Evolutionary conservation across 2,888 invertebrate genomes (phyloP).

Genomic region (Ennomos quercinarius): DNA sequence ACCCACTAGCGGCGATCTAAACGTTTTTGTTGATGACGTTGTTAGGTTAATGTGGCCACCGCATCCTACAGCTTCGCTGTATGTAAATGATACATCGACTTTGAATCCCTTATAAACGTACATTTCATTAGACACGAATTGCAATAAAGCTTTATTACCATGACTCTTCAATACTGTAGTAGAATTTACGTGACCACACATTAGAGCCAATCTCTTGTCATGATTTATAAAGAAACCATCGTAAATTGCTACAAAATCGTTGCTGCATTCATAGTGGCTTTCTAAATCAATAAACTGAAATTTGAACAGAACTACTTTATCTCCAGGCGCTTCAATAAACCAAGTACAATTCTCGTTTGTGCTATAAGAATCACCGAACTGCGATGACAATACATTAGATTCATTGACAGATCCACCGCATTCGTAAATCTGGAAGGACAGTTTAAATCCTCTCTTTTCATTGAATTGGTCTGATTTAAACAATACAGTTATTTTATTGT

Average conservation of each 20-base stretch:
- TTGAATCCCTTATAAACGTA: constrained; percentile 82
- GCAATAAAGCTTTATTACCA: constrained; percentile 85
- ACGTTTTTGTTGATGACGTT: constrained; percentile 56
- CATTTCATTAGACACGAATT: constrained; percentile 73
- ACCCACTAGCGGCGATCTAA: constrained; percentile 70
- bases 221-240: constrained; percentile 61
- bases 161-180: constrained; percentile 85
- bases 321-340: constrained; percentile 89
- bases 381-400: constrained; percentile 83
- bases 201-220: constrained; percentile 76
- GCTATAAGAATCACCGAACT: constrained; percentile 73
- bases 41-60: constrained; percentile 88
- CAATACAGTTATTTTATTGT: constrained; percentile 68
- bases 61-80: constrained; percentile 86
- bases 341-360: constrained; percentile 89
- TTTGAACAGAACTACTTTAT: constrained; percentile 87
- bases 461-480: constrained; percentile 86
- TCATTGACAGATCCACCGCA: constrained; percentile 91
- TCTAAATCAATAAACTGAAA: constrained; percentile 86
- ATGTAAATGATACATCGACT: constrained; percentile 86
- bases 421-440: constrained; percentile 84
- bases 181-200: constrained; percentile 88
- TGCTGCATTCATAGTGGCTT: constrained; percentile 73
- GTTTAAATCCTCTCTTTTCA: constrained; percentile 84
- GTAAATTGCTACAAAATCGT: constrained; percentile 87